phyloP scores from a whole-genome alignment of 2,797 vertebrate species.

The Esox masquinongy region DNA sequence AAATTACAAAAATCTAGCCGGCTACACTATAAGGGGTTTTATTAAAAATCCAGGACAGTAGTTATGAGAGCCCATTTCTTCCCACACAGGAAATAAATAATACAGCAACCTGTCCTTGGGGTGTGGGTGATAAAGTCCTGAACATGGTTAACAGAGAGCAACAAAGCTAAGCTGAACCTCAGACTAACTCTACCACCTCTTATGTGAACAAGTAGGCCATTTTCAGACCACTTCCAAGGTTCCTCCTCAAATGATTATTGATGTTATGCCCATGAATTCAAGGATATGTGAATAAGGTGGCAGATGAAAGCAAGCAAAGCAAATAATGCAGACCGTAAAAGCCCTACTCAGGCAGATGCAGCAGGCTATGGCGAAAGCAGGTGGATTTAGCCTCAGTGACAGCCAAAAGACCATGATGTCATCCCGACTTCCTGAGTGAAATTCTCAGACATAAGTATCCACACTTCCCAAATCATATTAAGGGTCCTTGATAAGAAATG shows the following conservation, averaged over 20 bases:
- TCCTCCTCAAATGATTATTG: constrained; percentile 14
- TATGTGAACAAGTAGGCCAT: constrained; percentile 39
- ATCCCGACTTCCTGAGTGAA: constrained; percentile 36
- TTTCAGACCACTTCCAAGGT: constrained; percentile 24
- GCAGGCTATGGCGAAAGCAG: constrained; percentile 61
- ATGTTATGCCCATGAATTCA: constrained; percentile 2
- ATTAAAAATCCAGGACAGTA: not conserved
- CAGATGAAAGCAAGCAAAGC: constrained; percentile 30
- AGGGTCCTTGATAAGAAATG: not conserved
- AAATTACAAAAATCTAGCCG: not conserved
- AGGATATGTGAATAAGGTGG: constrained; percentile 7
- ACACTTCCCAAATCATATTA: not conserved
- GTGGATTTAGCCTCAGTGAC: constrained; percentile 70
- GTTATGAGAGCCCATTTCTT: not conserved
- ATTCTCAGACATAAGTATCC: constrained; percentile 16
- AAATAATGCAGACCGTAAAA: constrained; percentile 59
- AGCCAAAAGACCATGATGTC: constrained; percentile 69
- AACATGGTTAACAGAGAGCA: constrained; percentile 38
- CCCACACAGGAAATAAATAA: no score
- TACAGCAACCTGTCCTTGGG: constrained; percentile 44
- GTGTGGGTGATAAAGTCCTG: constrained; percentile 31
- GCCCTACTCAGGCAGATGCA: constrained; percentile 57
- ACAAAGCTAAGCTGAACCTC: constrained; percentile 35
- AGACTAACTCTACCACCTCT: constrained; percentile 25
- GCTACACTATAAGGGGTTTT: not conserved